Conservation (phyloP, 2,797 vertebrate species). For the Spheniscus humboldti region DNA sequence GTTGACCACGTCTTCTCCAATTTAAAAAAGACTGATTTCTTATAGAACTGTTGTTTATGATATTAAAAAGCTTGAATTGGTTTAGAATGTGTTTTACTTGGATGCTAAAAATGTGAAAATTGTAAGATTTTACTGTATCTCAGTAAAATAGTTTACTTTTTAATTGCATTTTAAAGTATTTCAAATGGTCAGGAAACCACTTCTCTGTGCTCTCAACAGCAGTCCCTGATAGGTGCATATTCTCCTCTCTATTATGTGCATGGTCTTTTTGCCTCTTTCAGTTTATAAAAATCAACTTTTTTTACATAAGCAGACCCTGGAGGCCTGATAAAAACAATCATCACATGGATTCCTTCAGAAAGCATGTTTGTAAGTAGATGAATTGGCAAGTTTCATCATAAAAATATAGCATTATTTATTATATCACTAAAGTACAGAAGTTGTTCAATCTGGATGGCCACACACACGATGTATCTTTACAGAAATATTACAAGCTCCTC, state of each 20-base stretch:
- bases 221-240: background rate
- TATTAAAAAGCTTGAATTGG: background rate
- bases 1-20: background rate
- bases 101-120: background rate
- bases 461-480: background rate
- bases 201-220: background rate
- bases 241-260: background rate
- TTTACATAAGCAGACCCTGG: background rate
- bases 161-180: background rate
- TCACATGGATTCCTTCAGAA: background rate
- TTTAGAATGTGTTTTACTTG: background rate
- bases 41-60: background rate
- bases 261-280: background rate
- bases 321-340: background rate
- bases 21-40: background rate
- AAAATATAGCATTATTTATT: background rate
- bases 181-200: background rate
- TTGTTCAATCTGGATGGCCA: background rate
- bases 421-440: background rate
- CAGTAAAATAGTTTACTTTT: background rate
- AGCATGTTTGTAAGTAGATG: background rate
- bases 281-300: background rate
- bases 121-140: background rate
- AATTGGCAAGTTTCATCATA: background rate
- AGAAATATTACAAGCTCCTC: background rate